These are phyloP conservation scores for Picus viridis DNA, from an alignment of 2,797 vertebrate genomes.

Conservation along the genomic window DNA sequence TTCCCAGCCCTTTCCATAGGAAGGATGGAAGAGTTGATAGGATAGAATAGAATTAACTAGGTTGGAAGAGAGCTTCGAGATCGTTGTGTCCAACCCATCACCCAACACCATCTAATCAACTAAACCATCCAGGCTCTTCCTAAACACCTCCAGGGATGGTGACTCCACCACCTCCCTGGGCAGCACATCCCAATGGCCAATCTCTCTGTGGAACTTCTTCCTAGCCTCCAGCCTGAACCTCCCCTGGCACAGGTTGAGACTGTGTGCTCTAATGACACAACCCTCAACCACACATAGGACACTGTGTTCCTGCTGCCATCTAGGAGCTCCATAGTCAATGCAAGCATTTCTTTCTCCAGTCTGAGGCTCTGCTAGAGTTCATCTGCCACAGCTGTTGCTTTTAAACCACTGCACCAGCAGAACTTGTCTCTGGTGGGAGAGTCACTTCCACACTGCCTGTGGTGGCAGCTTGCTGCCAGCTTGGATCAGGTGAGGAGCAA, in stretches of 20 bases:
- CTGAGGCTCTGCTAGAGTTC: not conserved
- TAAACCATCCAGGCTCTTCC: no score
- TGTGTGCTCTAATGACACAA: not conserved
- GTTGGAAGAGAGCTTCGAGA: no score
- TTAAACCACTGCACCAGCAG: not conserved
- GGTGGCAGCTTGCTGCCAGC: conserved; percentile 1
- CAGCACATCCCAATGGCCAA: no score
- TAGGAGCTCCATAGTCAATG: not conserved
- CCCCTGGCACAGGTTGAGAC: no score
- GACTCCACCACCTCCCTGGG: no score
- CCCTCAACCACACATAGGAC: not conserved
- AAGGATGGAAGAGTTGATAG: not conserved
- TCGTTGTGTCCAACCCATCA: no score
- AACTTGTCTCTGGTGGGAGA: not conserved
- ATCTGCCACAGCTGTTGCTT: not conserved
- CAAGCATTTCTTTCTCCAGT: not conserved
- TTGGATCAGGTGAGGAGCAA: not conserved
- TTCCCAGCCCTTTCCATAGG: not conserved
- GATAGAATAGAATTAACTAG: no score
- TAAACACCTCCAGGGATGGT: no score
- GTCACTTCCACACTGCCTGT: not conserved
- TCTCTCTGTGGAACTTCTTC: no score
- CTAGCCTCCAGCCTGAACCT: no score
- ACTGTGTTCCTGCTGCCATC: not conserved
- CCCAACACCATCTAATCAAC: no score